Base-by-base conservation (phyloP, 2,797 vertebrate genomes). In the Sphenodon punctatus region DNA sequence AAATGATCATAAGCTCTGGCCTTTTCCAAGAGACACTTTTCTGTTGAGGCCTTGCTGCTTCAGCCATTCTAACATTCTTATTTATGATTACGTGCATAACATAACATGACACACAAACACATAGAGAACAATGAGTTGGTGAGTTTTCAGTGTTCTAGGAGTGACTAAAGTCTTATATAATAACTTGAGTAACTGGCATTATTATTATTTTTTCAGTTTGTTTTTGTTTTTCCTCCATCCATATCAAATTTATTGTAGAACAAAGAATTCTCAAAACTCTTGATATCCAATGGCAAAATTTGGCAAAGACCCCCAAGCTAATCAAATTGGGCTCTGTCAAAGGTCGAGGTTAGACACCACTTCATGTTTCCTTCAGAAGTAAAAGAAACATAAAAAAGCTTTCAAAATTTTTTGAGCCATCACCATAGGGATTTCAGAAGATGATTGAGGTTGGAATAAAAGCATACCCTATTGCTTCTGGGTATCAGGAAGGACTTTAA, bases 351-450 rank as follows among this genome's bases (percentile, higher is more conserved):
- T 86, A 60, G 73, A 84, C 80, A 59, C n/a, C 58, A 89, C 75
- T 92, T 91, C 85, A 75, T 87, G 71, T 82, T 92, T 90, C 88
- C 88, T 88, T 88, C 84, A 75, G 80, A 85, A 91, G 74, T 15
- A 2, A 79, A 80, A 85, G 69, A 77, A 92, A 87, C 81, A 77
- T 85, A 76, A 68, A 92, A 93, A 92, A 89, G 63, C 59, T 39
- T 49, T 38, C 25, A 34, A 88, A 89, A 82, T 86, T 92, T 87
- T 92, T 87, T 86, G 60, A 90, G 80, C 53, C 67, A 66, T 69
- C 55, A 59, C 76, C 58, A 10, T 49, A 17, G 83, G 81, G 83
- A 87, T 85, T 88, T 90, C 53, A 86, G 71, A 80, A 86, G 49
- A 87, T 61, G 84, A 92, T 20, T 80, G 74, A 88, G 74, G 45